Evolutionary conservation across 2,888 invertebrate species (phyloP), one percentile per base, ranked within the genome.

Genomic region (Eupithecia centaureata): DNA sequence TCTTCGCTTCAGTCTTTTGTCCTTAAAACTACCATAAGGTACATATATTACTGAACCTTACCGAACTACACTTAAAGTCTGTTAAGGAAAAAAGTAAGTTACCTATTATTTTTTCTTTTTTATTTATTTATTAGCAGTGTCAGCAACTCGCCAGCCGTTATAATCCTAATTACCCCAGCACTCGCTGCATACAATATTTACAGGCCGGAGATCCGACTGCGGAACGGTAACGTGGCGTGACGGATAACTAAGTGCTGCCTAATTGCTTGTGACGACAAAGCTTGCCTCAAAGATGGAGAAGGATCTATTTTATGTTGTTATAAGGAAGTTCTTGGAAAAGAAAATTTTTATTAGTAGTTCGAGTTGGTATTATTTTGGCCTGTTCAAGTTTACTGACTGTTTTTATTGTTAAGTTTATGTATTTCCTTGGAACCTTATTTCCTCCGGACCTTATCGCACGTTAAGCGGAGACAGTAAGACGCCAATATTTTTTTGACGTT

Each of bases 161-260:
- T 38, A 38, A 58, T 59, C 59, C 33, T 59, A 38, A 38, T 38
- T 38, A 59, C 32, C 15, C 32, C 28, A 60, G 60, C 58, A 61
- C 47, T 25, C 32, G 51, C 51, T 61, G 32, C 25, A 38, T 28
- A 32, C 42, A 30, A 62, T 52, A 65, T 79, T 79, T 73, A 79
- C 76, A 79, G 71, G 73, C 74, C 74, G 76, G 78, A 73, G 76
- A 74, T 76, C 77, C 77, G 47, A 22, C 18, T 33, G 30, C 57
- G 81, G 76, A 80, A 76, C 75, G 82, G 73, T 84, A 88, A 86
- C 82, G 84, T 76, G 80, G 76, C 86, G 83, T 86, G 86, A 83
- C 86, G 82, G 79, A 84, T 77, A 65, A 80, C 83, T 86, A 86
- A 88, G 87, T 86, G 87, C 86, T 85, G 81, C 79, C 85, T 86